These are phyloP conservation scores for Nemopilema nomurai DNA, from an alignment of 30 jellyfish, hydroid and myxozoan species.

Conservation along the genomic window DNA sequence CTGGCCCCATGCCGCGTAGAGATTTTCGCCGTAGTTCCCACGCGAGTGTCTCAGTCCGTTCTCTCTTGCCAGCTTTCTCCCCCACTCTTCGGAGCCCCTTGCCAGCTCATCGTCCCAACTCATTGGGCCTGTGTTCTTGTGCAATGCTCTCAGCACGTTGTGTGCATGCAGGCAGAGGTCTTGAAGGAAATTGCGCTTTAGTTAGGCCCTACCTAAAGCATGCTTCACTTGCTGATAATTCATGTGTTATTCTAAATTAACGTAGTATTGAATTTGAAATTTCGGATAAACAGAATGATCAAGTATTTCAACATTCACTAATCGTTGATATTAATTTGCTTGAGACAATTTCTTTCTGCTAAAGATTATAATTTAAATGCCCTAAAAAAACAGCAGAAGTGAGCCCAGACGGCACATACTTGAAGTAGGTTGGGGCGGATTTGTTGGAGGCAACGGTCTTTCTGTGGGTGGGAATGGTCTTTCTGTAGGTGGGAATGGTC, in stretches of 20 bases:
- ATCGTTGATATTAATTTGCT: too few relatives aligned
- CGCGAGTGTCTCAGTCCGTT: conserved; percentile 65
- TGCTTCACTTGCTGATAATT: too few relatives aligned
- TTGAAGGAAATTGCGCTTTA: not conserved
- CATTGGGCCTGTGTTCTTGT: conserved; percentile 49
- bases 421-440: conserved; percentile 6
- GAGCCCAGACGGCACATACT: not conserved
- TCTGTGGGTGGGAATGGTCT: conserved; percentile 10
- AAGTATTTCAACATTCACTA: too few relatives aligned
- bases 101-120: conserved; percentile 70
- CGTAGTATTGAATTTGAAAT: too few relatives aligned
- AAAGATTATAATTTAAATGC: too few relatives aligned
- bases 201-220: too few relatives aligned
- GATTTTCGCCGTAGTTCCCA: conserved; percentile 68
- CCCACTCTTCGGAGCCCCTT: conserved; percentile 64
- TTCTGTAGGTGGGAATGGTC: conserved; percentile 8
- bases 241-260: too few relatives aligned
- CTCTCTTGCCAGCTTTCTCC: conserved; percentile 46
- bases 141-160: conserved; percentile 58
- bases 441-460: conserved; percentile 19
- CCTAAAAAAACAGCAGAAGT: too few relatives aligned
- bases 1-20: conserved; percentile 56
- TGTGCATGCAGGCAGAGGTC: conserved; percentile 73
- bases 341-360: too few relatives aligned
- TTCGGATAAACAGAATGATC: too few relatives aligned